Base-by-base conservation (phyloP, 2,797 vertebrate species). In the Chrosomus eos region DNA sequence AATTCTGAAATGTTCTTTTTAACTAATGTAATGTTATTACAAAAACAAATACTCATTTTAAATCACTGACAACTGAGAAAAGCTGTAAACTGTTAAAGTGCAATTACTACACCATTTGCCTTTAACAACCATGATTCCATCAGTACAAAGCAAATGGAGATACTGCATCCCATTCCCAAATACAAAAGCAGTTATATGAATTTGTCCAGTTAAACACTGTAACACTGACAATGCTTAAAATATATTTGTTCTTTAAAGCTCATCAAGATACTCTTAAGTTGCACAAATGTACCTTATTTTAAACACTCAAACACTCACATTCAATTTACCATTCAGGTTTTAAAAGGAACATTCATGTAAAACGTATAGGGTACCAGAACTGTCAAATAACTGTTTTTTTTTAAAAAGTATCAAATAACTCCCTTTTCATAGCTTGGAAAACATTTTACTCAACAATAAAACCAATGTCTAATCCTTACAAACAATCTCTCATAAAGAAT, bases 31-130 rank as follows among this genome's bases (percentile, higher is more conserved):
- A 51, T 21, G 16, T 40, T 26, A 14, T 38, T 51, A 58, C 19
- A 79, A 53, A 85, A 80, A 48, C 28, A 78, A 79, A 33, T 58
- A 23, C n/a, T 45, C 21, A 64, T 58, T 71, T 48, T 33, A 40
- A 68, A 55, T 76, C 6, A 51, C 1, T n/a, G 55, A 43, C 79
- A 85, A 72, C 45, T 36, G 58, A 83, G 23, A 79, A 84, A 75
- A 82, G 48, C 86, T 85, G 83, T 86, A 78, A 88, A 79, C 74
- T 77, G 73, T 85, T 85, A 87, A 89, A 90, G 89, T 90, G 89
- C 88, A 88, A 86, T 76, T 74, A 83, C 72, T 76, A 74, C 31
- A 88, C 40, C 45, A 79, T 80, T 83, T 84, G 4, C 83, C 43
- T 67, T 86, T 72, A 83, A 72, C 48, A 33, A 73, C 21, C 16